These are phyloP conservation scores for Ivindomyrus marchei DNA, from an alignment of 2,113 vertebrate genomes.

Conservation along the genomic window DNA sequence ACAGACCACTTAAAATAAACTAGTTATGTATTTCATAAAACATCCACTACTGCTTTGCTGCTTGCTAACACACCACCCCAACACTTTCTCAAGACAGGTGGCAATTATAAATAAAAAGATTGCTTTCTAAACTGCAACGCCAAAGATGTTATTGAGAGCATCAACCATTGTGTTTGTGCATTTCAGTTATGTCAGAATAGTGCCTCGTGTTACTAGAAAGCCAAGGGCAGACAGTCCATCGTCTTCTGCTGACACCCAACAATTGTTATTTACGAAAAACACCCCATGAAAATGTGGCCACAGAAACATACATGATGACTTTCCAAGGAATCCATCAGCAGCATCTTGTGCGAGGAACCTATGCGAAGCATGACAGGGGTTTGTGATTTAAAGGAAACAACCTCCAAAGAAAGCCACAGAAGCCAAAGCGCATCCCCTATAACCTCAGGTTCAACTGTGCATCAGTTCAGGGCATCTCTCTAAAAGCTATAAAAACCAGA, in stretches of 20 bases:
- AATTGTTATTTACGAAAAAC: neutral
- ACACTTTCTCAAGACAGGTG: neutral
- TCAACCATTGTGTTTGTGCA: neutral
- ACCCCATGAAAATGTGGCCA: neutral
- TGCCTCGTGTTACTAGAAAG: neutral
- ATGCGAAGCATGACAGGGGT: neutral
- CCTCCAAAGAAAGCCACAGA: constrained; percentile 15
- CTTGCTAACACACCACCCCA: neutral
- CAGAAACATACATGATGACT: neutral
- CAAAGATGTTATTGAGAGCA: neutral
- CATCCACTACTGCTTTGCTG: neutral
- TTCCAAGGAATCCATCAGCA: constrained; percentile 19
- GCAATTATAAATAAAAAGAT: neutral
- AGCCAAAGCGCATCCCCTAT: constrained; percentile 7
- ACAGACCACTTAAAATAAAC: neutral
- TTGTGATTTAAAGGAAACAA: constrained; percentile 21
- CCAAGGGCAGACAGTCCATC: neutral
- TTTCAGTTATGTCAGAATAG: neutral
- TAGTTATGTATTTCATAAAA: neutral
- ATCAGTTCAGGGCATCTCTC: neutral
- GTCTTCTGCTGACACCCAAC: neutral
- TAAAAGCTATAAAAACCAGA: constrained; percentile 3
- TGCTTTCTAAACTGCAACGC: neutral
- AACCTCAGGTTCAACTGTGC: constrained; percentile 6
- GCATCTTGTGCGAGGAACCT: neutral